These are phyloP conservation scores for Struthio camelus DNA, from an alignment of 2,113 vertebrate species.

Conservation along the genomic window DNA sequence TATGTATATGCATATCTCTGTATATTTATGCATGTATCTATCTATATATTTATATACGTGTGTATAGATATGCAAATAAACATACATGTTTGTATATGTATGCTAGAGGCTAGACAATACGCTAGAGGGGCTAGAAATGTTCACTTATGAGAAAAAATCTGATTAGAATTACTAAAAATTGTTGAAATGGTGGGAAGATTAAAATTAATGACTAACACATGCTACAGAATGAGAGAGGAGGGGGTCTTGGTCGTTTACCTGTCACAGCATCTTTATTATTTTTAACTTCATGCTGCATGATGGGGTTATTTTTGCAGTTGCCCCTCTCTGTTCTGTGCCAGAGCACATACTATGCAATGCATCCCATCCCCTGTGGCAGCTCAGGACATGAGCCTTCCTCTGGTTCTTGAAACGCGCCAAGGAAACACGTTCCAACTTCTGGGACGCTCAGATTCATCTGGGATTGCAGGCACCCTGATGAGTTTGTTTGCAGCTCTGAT, in stretches of 20 bases:
- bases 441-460: background rate
- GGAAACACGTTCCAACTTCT: constrained; percentile 13
- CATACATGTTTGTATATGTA: background rate
- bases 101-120: background rate
- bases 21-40: too few species aligned
- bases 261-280: background rate
- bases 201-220: background rate
- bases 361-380: background rate
- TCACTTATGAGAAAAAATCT: background rate
- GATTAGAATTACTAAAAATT: background rate
- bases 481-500: background rate
- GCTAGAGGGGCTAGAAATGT: background rate
- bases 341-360: background rate
- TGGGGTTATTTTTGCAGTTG: background rate
- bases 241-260: background rate
- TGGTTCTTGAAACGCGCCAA: background rate
- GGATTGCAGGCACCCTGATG: background rate
- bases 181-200: background rate
- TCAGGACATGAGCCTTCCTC: background rate
- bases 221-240: background rate
- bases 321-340: background rate
- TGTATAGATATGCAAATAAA: background rate
- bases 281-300: background rate
- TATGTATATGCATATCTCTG: fast-evolving
- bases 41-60: background rate